Evolutionary conservation across 2,113 vertebrate genomes (phyloP), one percentile per base, ranked within the genome.

Genomic region (Anser cygnoides): DNA sequence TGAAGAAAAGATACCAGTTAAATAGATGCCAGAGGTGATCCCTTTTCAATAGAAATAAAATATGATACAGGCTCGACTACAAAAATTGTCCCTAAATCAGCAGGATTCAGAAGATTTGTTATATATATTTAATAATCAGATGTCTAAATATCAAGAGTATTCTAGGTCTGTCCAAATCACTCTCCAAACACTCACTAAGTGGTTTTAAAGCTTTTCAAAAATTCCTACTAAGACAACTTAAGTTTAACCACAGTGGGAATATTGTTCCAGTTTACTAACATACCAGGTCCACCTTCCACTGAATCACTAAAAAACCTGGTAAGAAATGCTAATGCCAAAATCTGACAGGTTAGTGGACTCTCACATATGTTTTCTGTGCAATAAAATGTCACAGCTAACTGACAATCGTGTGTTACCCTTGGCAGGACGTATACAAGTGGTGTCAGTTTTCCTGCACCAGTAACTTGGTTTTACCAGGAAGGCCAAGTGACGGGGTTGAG

Each of bases 151-250:
- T 73, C 55, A 76, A 76, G 50, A 67, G 22, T 46, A 63, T 59
- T 89, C 77, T 74, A 95, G 71, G 31, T 70, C 77, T 93, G 78
- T 82, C 62, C 71, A 87, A 91, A 91, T 89, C 29, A 82, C 20
- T 83, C 67, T 75, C 57, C 66, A 78, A 80, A 52, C 35, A 37
- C 28, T 70, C 58, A 31, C 46, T 94, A 91, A 85, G 44, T 67
- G 62, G 20, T 58, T 94, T 76, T 55, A 87, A 84, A 89, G 58
- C 78, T 80, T 89, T 90, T 89, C 55, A 79, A 28, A 80, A 80
- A 88, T 58, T 83, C 21, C 37, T 66, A 23, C n/a, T 82, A 79
- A 85, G n/a, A 66, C 39, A 83, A 46, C 59, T 73, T 80, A 41
- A 78, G n/a, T 33, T 61, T 25, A 76, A 37, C 37, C 71, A 74